Evolutionary conservation across 1,140 invertebrate species (phyloP).

Genomic region (Nasonia giraulti): DNA sequence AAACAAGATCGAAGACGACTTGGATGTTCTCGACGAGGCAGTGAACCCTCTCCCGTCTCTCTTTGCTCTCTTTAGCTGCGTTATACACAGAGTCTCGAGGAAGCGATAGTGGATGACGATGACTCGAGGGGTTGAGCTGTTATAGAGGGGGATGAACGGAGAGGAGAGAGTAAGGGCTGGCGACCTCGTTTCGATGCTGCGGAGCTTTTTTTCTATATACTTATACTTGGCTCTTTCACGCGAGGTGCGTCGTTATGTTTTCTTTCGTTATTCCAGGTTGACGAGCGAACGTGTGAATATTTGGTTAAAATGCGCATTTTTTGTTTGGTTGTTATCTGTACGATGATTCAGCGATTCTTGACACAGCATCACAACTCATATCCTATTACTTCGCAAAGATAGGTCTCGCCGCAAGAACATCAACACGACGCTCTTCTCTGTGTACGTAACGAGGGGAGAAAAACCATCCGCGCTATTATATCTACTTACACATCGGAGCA

Average conservation of each 20-base stretch:
- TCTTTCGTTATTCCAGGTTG: neutral
- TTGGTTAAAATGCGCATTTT: no score
- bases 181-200: slow-evolving; percentile 13
- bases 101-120: neutral
- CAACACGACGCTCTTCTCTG: no score
- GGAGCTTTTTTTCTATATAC: neutral
- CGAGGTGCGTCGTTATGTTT: neutral
- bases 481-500: neutral
- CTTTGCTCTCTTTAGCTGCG: neutral
- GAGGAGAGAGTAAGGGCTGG: neutral
- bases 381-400: no score
- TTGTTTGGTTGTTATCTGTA: no score
- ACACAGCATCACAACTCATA: no score
- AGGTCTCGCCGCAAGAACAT: no score
- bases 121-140: neutral
- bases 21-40: neutral
- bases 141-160: neutral
- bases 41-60: neutral
- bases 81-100: neutral
- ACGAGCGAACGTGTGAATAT: no score
- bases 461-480: neutral
- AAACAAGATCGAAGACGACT: slow-evolving; percentile 22
- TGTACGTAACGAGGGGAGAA: no score
- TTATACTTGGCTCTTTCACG: neutral
- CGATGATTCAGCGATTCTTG: no score